These are phyloP conservation scores for Oreohelix idahoensis DNA, from an alignment of 1,140 invertebrate species.

Conservation along the genomic window DNA sequence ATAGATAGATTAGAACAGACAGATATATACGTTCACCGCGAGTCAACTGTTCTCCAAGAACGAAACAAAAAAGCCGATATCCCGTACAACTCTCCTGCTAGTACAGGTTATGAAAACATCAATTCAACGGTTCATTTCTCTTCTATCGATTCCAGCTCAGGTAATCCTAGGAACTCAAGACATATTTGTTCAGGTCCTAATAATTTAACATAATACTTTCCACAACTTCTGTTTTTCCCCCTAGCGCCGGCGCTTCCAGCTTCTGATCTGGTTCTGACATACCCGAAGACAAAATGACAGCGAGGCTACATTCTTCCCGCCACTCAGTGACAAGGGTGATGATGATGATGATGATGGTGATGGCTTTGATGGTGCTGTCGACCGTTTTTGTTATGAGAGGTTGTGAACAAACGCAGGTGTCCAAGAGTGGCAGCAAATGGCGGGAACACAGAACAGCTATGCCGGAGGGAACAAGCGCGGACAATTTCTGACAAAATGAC, in stretches of 20 bases:
- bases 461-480: slow-evolving; percentile 1
- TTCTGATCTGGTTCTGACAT: background rate
- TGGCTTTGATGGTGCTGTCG: background rate
- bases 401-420: slow-evolving; percentile 12
- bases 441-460: background rate
- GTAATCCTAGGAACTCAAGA: no score
- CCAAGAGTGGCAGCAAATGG: slow-evolving; percentile 3
- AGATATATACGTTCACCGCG: no score
- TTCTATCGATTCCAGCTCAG: no score
- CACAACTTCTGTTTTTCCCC: background rate
- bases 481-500: slow-evolving; percentile 23
- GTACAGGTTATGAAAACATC: no score
- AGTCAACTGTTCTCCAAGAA: no score
- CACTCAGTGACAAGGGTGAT: background rate
- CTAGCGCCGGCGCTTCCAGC: background rate
- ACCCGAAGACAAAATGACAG: background rate
- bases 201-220: background rate
- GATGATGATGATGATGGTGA: background rate
- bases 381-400: background rate
- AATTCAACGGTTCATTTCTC: no score
- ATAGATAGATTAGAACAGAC: no score
- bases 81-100: no score
- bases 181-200: background rate
- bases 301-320: no score
- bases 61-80: no score